A percentile compares a stretch with the other conserved stretches of the same genome.
Conservation (phyloP, 1,140 invertebrate species). For the Pachyrhynchus sulphureomaculatus region DNA sequence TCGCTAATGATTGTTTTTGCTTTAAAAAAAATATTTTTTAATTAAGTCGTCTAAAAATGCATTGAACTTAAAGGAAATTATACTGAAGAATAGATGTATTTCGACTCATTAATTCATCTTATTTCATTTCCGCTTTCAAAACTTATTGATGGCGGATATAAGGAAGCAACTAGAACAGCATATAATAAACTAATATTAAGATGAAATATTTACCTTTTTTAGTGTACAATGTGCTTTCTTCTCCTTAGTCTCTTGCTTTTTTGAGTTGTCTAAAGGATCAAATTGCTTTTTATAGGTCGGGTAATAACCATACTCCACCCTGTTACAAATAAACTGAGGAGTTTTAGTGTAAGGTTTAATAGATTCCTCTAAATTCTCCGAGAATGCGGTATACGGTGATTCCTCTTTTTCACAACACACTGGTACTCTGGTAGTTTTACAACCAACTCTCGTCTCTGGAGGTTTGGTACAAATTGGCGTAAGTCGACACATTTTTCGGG, state of each 20-base stretch:
- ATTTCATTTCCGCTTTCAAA: no score
- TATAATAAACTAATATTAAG: no score
- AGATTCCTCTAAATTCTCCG: slow-evolving; percentile 8
- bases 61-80: no score
- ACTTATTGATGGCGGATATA: no score
- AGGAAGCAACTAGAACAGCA: no score
- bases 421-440: not conserved
- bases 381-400: slow-evolving; percentile 22
- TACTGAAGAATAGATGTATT: no score
- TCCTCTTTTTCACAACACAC: slow-evolving; percentile 32
- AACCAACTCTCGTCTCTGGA: not conserved
- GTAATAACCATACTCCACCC: slow-evolving; percentile 22
- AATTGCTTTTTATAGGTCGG: slow-evolving; percentile 17
- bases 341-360: slow-evolving; percentile 23
- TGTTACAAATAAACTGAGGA: slow-evolving; percentile 25
- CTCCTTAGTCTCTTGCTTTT: not conserved
- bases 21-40: no score
- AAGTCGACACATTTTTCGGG: not conserved
- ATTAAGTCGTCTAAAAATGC: no score
- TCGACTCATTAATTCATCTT: no score
- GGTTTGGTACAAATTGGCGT: not conserved
- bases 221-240: no score
- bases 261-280: not conserved
- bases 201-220: no score
- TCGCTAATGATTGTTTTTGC: no score